These are phyloP conservation scores for Triplophysa bombifrons DNA, from an alignment of 2,797 vertebrate species.

Conservation along the genomic window DNA sequence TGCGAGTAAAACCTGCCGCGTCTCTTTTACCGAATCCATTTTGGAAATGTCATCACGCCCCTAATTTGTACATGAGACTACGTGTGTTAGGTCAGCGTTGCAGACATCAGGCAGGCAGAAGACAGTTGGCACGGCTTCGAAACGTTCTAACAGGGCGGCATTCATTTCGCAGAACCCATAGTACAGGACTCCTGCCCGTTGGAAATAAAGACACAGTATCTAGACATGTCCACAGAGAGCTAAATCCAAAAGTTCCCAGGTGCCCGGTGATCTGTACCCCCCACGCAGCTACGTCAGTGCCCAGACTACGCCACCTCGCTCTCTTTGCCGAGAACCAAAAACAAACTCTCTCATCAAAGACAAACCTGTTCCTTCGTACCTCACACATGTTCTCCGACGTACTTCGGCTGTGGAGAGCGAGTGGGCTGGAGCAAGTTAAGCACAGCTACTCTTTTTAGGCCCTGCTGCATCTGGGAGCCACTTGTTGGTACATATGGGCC, in stretches of 20 bases:
- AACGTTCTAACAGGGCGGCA: slow-evolving; percentile 75
- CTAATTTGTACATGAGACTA: slow-evolving; percentile 57
- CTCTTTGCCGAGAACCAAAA: slow-evolving; percentile 53
- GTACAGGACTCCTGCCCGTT: slow-evolving; percentile 66
- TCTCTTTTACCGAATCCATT: slow-evolving; percentile 46
- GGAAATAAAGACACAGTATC: slow-evolving; percentile 77
- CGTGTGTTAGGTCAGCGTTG: slow-evolving; percentile 57
- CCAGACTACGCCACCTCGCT: slow-evolving; percentile 50
- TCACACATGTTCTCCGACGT: slow-evolving; percentile 46
- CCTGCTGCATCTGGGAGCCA: slow-evolving; percentile 44
- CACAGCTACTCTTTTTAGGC: slow-evolving; percentile 26
- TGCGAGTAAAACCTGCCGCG: slow-evolving; percentile 33
- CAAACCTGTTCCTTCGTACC: slow-evolving; percentile 48
- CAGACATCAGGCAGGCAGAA: slow-evolving; percentile 63
- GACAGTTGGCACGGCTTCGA: slow-evolving; percentile 70
- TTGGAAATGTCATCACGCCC: slow-evolving; percentile 51
- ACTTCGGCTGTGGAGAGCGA: slow-evolving; percentile 21
- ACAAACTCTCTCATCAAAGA: slow-evolving; percentile 55
- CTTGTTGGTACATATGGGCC: slow-evolving; percentile 42
- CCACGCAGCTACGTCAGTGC: slow-evolving; percentile 43
- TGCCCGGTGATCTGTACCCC: slow-evolving; percentile 59
- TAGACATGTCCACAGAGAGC: slow-evolving; percentile 54
- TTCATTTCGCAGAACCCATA: slow-evolving; percentile 68
- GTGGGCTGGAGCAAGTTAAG: slow-evolving; percentile 39
- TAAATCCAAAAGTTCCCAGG: slow-evolving; percentile 65